Evolutionary conservation across 2,113 vertebrate species (phyloP), one percentile per base, ranked within the genome.

Genomic region (Heterotis niloticus): DNA sequence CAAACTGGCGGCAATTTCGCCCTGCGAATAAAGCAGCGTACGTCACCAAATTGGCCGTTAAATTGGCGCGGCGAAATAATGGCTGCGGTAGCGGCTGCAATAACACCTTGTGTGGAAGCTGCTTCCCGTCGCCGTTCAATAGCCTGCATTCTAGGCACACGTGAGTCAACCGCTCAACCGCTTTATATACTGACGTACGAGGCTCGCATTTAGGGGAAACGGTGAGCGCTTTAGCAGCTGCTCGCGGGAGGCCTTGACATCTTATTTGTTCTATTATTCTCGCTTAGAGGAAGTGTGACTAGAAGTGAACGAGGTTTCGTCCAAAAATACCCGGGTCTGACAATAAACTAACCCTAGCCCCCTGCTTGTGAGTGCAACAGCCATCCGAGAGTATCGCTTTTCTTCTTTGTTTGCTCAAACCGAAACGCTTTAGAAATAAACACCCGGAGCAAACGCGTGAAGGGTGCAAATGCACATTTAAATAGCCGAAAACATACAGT

Each of bases 261-360:
- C 93, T 93, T 91, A 92, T 93, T 91, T 88, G 89, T 92, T 93
- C 91, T 91, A 88, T 89, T 88, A 85, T 92, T 93, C 92, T 86
- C 86, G 89, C 88, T 83, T 90, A 89, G 83, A 93, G 94, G 93
- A 95, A 94, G 93, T 92, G 89, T 91, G 91, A 91, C 91, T 88
- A 87, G 65, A 24, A 59, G 62, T 44, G 24, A 12, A 29, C 78
- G 76, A 80, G 76, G 65, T 68, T 29, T 67, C 16, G 23, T 78
- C 86, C 88, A 87, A 88, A 88, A 88, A 89, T 91, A 91, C 83
- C 81, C 17, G 44, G 77, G 76, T 79, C 80, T 77, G 78, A 83
- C 84, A 87, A 81, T 73, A 62, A 78, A 56, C 65, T 81, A 84
- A 88, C 88, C 87, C 87, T 87, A 86, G 89, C 83, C 34, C n/a